phyloP scores from a whole-genome alignment of 2,113 vertebrate genomes.

The Semnopithecus entellus region DNA sequence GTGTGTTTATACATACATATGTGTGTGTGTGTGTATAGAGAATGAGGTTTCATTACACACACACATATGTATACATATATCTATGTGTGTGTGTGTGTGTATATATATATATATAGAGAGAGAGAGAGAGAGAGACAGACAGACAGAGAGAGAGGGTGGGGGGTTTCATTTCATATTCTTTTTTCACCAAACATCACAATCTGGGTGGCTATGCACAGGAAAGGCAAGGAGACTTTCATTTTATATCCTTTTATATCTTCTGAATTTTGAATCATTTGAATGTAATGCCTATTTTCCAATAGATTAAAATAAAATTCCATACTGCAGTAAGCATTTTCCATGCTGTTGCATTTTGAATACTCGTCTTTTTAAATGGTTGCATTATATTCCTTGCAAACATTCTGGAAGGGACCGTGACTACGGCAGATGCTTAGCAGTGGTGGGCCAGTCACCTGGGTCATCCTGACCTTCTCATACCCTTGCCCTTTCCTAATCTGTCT shows the following conservation, averaged over 20 bases:
- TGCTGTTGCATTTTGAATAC: background rate
- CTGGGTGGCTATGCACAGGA: too few relatives aligned
- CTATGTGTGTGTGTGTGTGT: background rate
- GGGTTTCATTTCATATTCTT: background rate
- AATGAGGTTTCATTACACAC: too few relatives aligned
- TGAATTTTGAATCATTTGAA: background rate
- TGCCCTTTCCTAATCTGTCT: background rate
- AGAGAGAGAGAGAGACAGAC: too few relatives aligned
- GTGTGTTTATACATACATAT: background rate
- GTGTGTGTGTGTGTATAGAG: background rate
- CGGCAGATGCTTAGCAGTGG: background rate
- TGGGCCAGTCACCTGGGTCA: background rate
- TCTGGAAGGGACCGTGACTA: background rate
- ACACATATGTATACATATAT: background rate
- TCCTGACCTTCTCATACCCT: background rate
- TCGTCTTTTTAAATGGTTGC: background rate
- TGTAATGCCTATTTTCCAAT: background rate
- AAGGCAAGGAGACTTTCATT: background rate
- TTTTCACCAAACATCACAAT: background rate
- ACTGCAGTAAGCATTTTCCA: background rate
- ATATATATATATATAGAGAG: rapidly evolving
- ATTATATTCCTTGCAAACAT: background rate
- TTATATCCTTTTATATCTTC: background rate
- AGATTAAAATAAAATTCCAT: background rate
- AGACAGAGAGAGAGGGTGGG: too few relatives aligned